Conservation (phyloP, 2,113 vertebrate genomes). For the Dicaeum eximium region DNA sequence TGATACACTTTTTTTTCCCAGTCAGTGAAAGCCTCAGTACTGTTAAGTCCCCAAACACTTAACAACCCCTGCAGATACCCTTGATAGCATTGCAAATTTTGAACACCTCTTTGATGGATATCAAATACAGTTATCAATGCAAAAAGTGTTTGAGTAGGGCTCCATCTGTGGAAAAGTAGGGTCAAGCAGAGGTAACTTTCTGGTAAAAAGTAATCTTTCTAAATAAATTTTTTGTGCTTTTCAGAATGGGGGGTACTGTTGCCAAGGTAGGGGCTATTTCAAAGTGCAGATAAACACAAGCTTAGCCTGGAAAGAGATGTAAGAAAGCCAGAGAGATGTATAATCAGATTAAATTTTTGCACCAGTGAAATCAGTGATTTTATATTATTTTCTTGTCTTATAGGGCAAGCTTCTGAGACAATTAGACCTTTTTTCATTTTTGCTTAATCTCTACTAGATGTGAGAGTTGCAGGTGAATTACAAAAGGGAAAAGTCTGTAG, state of each 20-base stretch:
- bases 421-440: neutral
- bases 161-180: neutral
- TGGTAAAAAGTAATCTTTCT: neutral
- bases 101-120: neutral
- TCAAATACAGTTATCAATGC: neutral
- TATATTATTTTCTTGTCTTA: neutral
- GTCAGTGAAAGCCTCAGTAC: neutral
- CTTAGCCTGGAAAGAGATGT: neutral
- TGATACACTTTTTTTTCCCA: neutral
- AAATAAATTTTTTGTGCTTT: neutral
- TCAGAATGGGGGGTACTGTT: neutral
- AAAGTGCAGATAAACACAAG: neutral
- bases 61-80: neutral
- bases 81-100: neutral
- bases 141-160: neutral
- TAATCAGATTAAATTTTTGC: neutral
- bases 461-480: neutral
- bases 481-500: neutral
- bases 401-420: neutral
- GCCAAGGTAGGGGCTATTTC: neutral
- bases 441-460: neutral
- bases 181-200: neutral
- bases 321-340: neutral
- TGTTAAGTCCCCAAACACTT: neutral
- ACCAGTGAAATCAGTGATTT: neutral